phyloP scores from a whole-genome alignment of 2,113 vertebrate genomes.

The Callipepla californica region DNA sequence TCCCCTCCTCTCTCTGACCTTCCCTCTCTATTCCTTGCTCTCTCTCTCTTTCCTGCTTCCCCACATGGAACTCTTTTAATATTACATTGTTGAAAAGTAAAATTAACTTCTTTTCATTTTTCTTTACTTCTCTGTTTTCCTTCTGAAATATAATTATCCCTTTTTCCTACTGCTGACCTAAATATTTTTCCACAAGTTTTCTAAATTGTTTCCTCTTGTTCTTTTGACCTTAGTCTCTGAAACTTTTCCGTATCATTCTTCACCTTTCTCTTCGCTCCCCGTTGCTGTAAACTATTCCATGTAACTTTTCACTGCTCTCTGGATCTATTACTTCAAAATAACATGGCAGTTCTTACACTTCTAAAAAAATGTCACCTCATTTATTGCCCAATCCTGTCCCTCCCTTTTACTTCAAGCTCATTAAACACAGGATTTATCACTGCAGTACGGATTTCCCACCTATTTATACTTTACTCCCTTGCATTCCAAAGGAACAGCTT shows the following conservation, averaged over 20 bases:
- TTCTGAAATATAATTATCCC: not conserved
- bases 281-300: not conserved
- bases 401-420: constrained; percentile 37
- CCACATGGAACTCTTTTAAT: not conserved
- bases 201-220: not conserved
- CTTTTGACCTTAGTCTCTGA: not conserved
- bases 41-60: not conserved
- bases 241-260: not conserved
- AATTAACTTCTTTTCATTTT: not conserved
- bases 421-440: not conserved
- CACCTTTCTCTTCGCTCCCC: not conserved
- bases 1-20: not conserved
- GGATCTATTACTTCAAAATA: not conserved
- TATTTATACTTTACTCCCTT: constrained; percentile 7
- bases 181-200: not conserved
- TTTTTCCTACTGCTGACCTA: not conserved
- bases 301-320: not conserved
- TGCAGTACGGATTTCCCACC: not conserved
- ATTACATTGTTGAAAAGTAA: not conserved
- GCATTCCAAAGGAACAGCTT: not conserved
- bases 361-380: not conserved
- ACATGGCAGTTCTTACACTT: not conserved
- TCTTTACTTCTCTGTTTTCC: not conserved
- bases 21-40: not conserved
- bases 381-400: not conserved